A percentile compares a stretch with the other conserved stretches of the same genome.
phyloP scores from a whole-genome alignment of 2,888 invertebrate species.

The Monopis laevigella region DNA sequence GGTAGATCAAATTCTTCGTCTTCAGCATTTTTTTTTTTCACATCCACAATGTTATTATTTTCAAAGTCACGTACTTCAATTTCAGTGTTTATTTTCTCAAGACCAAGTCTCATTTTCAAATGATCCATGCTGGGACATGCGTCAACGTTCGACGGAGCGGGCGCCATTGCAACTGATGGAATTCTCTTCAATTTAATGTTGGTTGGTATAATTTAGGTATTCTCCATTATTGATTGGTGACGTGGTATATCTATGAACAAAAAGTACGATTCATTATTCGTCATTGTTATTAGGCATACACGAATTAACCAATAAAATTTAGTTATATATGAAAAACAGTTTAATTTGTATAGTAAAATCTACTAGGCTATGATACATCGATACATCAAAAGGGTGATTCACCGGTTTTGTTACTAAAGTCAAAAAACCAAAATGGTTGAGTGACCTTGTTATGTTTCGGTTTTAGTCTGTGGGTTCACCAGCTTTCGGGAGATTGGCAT shows the following conservation, averaged over 20 bases:
- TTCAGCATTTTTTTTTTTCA: slow-evolving; percentile 19
- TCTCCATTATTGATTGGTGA: slow-evolving; percentile 2
- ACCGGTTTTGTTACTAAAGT: too few relatives aligned
- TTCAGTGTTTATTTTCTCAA: slow-evolving; percentile 18
- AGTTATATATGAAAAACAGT: too few relatives aligned
- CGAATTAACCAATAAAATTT: too few relatives aligned
- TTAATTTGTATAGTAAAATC: too few relatives aligned
- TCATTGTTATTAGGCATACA: too few relatives aligned
- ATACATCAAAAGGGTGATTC: too few relatives aligned
- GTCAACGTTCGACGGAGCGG: slow-evolving; percentile 37
- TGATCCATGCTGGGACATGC: slow-evolving; percentile 29
- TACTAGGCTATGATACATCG: too few relatives aligned
- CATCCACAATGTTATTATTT: slow-evolving; percentile 31
- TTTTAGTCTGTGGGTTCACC: too few relatives aligned
- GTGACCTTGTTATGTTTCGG: too few relatives aligned
- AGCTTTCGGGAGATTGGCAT: too few relatives aligned
- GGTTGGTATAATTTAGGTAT: slow-evolving; percentile 1
- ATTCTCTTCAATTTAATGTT: not conserved
- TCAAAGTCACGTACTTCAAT: slow-evolving; percentile 26
- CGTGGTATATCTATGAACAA: not conserved
- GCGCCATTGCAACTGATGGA: slow-evolving; percentile 30
- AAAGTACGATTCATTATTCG: slow-evolving; percentile 3
- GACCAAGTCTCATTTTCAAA: slow-evolving; percentile 32
- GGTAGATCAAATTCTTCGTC: slow-evolving; percentile 40
- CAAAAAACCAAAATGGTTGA: too few relatives aligned